Evolutionary conservation across 2,888 invertebrate genomes (phyloP), one percentile per base, ranked within the genome.

Genomic region (Andrena flavipes): DNA sequence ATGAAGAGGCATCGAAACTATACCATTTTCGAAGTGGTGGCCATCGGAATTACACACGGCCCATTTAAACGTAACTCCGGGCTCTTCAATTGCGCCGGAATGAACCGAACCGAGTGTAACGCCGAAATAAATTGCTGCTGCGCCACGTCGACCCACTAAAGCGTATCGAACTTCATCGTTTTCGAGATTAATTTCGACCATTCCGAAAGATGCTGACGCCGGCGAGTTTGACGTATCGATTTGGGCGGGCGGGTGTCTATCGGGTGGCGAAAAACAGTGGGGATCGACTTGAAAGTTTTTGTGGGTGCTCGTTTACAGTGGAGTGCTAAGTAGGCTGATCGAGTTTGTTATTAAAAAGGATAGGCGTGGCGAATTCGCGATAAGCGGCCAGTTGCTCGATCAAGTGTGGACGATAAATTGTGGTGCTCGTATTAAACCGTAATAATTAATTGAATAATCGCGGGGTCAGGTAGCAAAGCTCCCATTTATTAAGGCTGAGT

Each of bases 371-470:
- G 69, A 60, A 71, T 62, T 42, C 69, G 26, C 68, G 80, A 76
- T 82, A 82, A 79, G 67, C 69, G 48, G 65, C 29, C 33, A 62
- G 48, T 73, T 70, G 82, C 78, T 84, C 54, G 79, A 76, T 76
- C 84, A 73, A 69, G 78, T 51, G 68, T 49, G 59, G 74, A 80
- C 77, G 80, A 84, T 84, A 83, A 83, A 84, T 80, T 69, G 68
- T 51, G 60, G 20, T 30, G 1, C 35, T 59, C 65, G 65, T 76
- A 81, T 78, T 84, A 78, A 78, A 85, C 72, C 84, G 84, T 76
- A 85, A 80, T 77, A 84, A 85, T 85, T 84, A 85, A 85, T 85
- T 80, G 70, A 78, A 80, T 84, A 85, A 85, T 80, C 75, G 76
- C 75, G 63, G 56, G 78, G 56, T 73, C 78, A 65, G 73, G 69